Base-by-base conservation (phyloP, 2,797 vertebrate species). In the Phoeniculus purpureus region DNA sequence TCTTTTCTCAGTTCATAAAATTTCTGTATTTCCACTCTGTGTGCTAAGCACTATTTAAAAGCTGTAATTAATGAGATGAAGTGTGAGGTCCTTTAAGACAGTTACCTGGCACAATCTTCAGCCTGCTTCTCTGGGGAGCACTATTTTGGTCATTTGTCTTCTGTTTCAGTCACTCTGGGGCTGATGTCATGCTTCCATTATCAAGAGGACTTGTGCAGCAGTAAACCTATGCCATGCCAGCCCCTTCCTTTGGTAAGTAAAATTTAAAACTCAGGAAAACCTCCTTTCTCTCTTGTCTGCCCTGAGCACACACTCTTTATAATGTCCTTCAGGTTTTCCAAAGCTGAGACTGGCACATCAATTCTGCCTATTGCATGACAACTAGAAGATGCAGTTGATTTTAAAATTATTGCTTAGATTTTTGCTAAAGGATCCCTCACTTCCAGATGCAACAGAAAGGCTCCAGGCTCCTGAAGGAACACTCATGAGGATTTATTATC, bases 141-240 rank as follows among this genome's bases (percentile, higher is more conserved):
- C 29, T 83, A 22, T 88, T 95, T 90, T 77, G 79, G 71, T 89
- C 40, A 61, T 89, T 82, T 73, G 77, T 84, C 51, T 93, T 89
- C 68, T 85, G 25, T 94, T 96, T 92, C 92, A 62, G 64, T 88
- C 54, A 51, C 81, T 56, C 23, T 3, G 22, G 67, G 64, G 21
- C 25, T 87, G 82, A 86, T 43, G 26, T 80, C 58, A 85, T 65
- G 51, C n/a, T 81, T 68, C 19, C 40, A 65, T 26, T 81, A 22
- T 18, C 37, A n/a, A 81, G 59, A 87, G 60, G 52, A 90, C 62
- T 10, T 56, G 62, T 75, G 66, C 56, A 83, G 34, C 51, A 65
- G 40, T n/a, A 93, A 34, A 78, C 32, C 55, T 70, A 8, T 2
- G 2, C 40, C 59, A 61, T 59, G n/a, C 27, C 43, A 65, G 40